A percentile compares a stretch with the other conserved stretches of the same genome.
Evolutionary conservation across 2,113 vertebrate genomes (phyloP).

Genomic region (Fulica atra): DNA sequence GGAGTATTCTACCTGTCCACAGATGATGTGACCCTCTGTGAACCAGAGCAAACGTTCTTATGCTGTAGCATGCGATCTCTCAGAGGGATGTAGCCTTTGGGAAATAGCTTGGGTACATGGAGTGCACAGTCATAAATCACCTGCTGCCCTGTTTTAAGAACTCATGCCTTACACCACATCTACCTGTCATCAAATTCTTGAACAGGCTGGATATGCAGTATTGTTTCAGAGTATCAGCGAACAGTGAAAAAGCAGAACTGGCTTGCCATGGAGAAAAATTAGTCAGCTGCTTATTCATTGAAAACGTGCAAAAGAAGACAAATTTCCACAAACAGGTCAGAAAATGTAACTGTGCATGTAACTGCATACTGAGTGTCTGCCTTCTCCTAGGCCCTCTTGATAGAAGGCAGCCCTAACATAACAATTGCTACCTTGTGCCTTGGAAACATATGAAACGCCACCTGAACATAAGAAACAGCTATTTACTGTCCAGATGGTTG

Average conservation of each 20-base stretch:
- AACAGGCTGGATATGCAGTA: neutral
- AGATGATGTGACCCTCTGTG: neutral
- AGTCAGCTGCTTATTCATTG: neutral
- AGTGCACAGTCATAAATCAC: neutral
- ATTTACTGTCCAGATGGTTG: neutral
- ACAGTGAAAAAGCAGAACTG: neutral
- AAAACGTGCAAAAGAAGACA: neutral
- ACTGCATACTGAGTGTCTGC: neutral
- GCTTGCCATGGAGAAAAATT: neutral
- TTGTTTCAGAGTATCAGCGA: neutral
- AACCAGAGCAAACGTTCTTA: neutral
- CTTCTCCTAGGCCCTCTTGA: neutral
- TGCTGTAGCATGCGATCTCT: neutral
- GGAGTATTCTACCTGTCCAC: neutral
- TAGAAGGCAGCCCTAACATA: neutral
- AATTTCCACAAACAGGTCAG: neutral
- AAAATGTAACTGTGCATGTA: neutral
- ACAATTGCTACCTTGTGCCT: neutral
- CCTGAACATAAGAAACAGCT: neutral
- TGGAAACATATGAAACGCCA: neutral
- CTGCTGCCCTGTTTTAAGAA: neutral
- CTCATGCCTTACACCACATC: neutral
- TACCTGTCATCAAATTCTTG: neutral
- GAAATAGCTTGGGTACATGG: neutral
- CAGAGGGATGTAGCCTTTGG: neutral